phyloP scores from a whole-genome alignment of 2,797 vertebrate species.

The Hozukius guyotensis region DNA sequence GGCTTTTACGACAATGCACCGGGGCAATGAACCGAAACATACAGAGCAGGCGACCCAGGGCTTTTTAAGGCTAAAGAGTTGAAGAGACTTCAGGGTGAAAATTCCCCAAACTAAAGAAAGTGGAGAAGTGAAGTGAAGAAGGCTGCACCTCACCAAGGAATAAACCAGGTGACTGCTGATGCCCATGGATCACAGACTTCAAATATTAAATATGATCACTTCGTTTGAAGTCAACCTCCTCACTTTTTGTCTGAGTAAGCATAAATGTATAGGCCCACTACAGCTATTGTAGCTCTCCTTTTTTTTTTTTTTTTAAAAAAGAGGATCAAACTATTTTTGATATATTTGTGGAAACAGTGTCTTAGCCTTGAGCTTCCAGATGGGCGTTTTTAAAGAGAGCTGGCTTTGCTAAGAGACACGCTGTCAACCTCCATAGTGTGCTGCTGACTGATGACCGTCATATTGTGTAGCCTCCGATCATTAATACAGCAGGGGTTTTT shows the following conservation, averaged over 20 bases:
- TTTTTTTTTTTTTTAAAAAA: background rate
- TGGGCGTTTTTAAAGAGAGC: background rate
- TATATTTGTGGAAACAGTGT: background rate
- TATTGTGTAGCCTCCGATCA: background rate
- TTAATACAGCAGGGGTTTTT: background rate
- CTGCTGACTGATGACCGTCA: slow-evolving; percentile 3
- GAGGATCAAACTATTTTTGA: background rate
- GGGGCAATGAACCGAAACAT: background rate
- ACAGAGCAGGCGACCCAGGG: background rate
- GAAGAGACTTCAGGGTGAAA: background rate
- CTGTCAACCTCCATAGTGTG: background rate
- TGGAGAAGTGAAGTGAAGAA: background rate
- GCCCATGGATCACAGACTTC: background rate
- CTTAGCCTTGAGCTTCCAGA: background rate
- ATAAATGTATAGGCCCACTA: background rate
- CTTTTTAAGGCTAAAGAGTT: background rate
- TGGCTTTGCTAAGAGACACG: background rate
- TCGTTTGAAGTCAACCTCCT: background rate
- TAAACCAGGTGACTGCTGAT: background rate
- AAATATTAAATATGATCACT: slow-evolving; percentile 3
- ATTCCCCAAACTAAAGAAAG: background rate
- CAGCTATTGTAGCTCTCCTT: background rate
- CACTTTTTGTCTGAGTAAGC: background rate
- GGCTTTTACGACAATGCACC: background rate
- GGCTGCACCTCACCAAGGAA: background rate